phyloP scores from a whole-genome alignment of 2,888 invertebrate species.

The Ferdinandea cuprea region DNA sequence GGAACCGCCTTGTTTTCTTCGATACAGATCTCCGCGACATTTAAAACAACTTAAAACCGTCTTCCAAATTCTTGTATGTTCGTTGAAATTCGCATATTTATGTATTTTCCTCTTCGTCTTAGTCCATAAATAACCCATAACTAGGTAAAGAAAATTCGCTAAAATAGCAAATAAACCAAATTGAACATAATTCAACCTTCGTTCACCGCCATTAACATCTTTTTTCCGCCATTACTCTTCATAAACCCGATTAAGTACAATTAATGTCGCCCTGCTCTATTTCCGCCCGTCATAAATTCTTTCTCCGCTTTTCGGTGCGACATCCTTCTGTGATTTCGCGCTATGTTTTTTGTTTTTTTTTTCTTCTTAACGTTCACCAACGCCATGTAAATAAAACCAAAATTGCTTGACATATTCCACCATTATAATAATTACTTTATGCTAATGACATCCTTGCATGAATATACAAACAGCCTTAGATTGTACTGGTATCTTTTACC shows the following conservation, averaged over 20 bases:
- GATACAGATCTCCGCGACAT: too few species aligned
- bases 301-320: conserved; percentile 35
- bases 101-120: neutral
- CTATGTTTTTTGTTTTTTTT: conserved; percentile 19
- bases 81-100: neutral
- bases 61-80: too few species aligned
- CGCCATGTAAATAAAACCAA: conserved; percentile 67
- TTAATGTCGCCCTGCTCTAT: conserved; percentile 64
- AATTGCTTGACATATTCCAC: conserved; percentile 71
- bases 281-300: conserved; percentile 66
- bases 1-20: too few species aligned
- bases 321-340: conserved; percentile 31
- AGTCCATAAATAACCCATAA: neutral
- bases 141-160: neutral
- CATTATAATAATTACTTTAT: conserved; percentile 75
- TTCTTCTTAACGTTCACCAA: conserved; percentile 5
- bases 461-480: conserved; percentile 15
- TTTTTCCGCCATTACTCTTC: conserved; percentile 52
- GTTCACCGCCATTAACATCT: conserved; percentile 48
- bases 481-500: conserved; percentile 24
- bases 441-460: conserved; percentile 70
- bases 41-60: too few species aligned
- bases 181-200: conserved; percentile 8
- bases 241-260: conserved; percentile 70
- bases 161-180: neutral